Conservation (phyloP, 1,140 invertebrate genomes). For the Magallana gigas region DNA sequence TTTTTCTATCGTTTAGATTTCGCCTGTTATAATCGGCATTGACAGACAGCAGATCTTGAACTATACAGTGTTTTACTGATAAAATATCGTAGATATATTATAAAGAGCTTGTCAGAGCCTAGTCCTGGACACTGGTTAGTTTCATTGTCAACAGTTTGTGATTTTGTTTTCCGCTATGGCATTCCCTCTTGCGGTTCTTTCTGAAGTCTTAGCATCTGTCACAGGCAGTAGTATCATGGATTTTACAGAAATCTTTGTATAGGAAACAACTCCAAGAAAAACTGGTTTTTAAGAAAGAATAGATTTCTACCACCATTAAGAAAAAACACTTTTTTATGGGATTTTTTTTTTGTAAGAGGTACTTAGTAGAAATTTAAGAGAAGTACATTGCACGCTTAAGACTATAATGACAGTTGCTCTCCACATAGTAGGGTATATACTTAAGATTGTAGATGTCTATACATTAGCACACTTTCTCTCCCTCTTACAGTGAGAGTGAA, state of each 20-base stretch:
- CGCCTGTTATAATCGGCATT: background rate
- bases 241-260: background rate
- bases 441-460: background rate
- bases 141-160: background rate
- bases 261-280: background rate
- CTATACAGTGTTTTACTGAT: conserved; percentile 5
- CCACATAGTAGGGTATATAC: background rate
- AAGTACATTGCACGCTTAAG: background rate
- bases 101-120: background rate
- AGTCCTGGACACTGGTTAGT: background rate
- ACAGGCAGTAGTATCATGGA: background rate
- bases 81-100: conserved; percentile 8
- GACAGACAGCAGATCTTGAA: background rate
- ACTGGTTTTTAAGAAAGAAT: background rate
- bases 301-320: background rate
- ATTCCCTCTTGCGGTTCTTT: background rate
- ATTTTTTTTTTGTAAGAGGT: background rate
- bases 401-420: background rate
- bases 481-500: background rate
- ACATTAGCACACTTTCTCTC: background rate
- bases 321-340: background rate
- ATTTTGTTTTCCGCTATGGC: background rate
- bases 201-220: background rate
- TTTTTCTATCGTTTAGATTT: background rate
- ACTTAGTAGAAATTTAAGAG: background rate